phyloP scores from a whole-genome alignment of 2,113 vertebrate genomes.

The Lepidothrix coronata region DNA sequence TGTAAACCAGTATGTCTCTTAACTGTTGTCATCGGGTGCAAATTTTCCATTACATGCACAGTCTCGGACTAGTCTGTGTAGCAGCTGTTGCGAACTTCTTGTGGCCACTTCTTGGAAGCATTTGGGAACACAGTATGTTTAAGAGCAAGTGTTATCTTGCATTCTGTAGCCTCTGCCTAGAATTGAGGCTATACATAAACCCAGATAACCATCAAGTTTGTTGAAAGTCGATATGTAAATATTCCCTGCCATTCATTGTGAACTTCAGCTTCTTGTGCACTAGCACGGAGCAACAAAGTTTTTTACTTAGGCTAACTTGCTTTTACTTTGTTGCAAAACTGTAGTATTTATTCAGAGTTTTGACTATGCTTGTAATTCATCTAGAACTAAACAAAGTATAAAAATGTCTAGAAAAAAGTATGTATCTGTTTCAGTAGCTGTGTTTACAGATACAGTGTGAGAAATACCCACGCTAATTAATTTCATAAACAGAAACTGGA shows the following conservation, averaged over 20 bases:
- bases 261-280: not conserved
- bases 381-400: not conserved
- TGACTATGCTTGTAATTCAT: rapidly evolving
- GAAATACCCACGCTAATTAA: not conserved
- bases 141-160: not conserved
- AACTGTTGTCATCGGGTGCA: not conserved
- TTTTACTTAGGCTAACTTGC: not conserved
- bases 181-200: not conserved
- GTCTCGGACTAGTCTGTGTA: not conserved
- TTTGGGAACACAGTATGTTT: not conserved
- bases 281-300: not conserved
- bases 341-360: not conserved
- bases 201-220: not conserved
- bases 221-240: not conserved
- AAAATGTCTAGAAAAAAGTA: not conserved
- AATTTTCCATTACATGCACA: not conserved
- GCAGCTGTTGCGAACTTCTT: not conserved
- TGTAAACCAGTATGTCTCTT: not conserved
- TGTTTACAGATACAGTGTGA: not conserved
- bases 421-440: not conserved
- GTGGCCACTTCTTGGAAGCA: not conserved
- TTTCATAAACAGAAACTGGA: not conserved
- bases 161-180: not conserved
- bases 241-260: not conserved
- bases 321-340: not conserved